phyloP scores from a whole-genome alignment of 1,140 invertebrate species.

The Drosophila rhopaloa region DNA sequence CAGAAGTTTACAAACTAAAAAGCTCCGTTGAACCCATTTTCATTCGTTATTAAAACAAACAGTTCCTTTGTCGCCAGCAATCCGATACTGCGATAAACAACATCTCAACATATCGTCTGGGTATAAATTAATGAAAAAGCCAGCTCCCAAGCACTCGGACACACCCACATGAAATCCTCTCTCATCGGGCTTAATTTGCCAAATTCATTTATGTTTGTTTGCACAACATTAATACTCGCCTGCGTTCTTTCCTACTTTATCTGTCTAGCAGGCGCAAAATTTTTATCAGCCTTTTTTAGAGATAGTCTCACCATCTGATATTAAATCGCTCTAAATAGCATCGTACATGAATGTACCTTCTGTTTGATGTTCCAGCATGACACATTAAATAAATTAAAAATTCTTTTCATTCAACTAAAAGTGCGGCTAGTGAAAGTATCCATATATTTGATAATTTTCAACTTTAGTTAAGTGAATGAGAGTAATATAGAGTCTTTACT shows the following conservation, averaged over 20 bases:
- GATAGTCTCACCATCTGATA: slow-evolving; percentile 51
- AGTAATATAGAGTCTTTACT: too few relatives aligned
- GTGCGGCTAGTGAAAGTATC: slow-evolving; percentile 9
- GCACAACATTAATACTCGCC: slow-evolving; percentile 21
- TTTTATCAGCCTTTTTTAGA: slow-evolving; percentile 37
- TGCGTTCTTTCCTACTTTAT: slow-evolving; percentile 13
- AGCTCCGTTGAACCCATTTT: not conserved
- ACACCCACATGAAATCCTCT: slow-evolving; percentile 4
- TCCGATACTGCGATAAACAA: slow-evolving; percentile 1
- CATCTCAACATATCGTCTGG: slow-evolving; percentile 11
- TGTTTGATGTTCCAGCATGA: slow-evolving; percentile 15
- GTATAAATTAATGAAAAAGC: slow-evolving; percentile 19
- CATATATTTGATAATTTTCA: not conserved
- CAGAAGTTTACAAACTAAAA: not conserved
- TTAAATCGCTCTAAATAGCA: slow-evolving; percentile 72
- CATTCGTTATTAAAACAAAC: slow-evolving; percentile 22
- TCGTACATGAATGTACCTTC: slow-evolving; percentile 27
- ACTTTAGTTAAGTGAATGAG: too few relatives aligned
- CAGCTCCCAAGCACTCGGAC: not conserved
- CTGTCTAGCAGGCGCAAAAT: slow-evolving; percentile 5
- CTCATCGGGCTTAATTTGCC: slow-evolving; percentile 18
- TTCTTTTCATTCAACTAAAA: slow-evolving; percentile 10
- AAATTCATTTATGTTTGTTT: slow-evolving; percentile 38
- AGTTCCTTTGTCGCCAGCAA: slow-evolving; percentile 20
- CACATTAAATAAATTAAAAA: slow-evolving; percentile 74